Conservation (phyloP, 1,140 invertebrate genomes). For the Solenopsis fugax region DNA sequence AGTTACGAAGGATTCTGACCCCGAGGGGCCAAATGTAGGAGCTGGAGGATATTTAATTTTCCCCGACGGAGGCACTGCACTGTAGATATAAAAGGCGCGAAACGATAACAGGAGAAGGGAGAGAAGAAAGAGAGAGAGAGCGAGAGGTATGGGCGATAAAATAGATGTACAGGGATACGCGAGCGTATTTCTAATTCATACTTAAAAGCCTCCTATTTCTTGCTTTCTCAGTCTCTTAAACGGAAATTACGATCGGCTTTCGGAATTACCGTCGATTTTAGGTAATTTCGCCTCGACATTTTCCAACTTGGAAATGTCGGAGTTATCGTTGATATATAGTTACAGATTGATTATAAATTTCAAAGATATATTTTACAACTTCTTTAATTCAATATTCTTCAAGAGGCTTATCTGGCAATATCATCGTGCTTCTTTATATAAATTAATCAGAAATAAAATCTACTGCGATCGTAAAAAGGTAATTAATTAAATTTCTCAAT, state of each 20-base stretch:
- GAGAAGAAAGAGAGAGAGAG: constrained; percentile 7
- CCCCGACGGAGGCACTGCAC: neutral
- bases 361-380: neutral
- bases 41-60: constrained; percentile 73
- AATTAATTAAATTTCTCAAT: too few relatives aligned
- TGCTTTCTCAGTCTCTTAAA: constrained; percentile 20
- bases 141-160: neutral
- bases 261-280: constrained; percentile 1
- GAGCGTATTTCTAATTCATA: constrained; percentile 64
- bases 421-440: neutral
- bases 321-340: neutral
- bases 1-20: constrained; percentile 59
- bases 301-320: neutral
- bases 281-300: neutral
- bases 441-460: constrained; percentile 1
- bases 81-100: constrained; percentile 64
- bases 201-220: constrained; percentile 5
- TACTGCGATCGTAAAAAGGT: neutral
- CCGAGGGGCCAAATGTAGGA: constrained; percentile 14
- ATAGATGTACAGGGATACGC: constrained; percentile 24
- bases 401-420: neutral
- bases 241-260: neutral
- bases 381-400: neutral
- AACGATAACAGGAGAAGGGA: constrained; percentile 57
- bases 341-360: neutral